Base-by-base conservation (phyloP, 2,113 vertebrate genomes). In the Syngnathus floridae region DNA sequence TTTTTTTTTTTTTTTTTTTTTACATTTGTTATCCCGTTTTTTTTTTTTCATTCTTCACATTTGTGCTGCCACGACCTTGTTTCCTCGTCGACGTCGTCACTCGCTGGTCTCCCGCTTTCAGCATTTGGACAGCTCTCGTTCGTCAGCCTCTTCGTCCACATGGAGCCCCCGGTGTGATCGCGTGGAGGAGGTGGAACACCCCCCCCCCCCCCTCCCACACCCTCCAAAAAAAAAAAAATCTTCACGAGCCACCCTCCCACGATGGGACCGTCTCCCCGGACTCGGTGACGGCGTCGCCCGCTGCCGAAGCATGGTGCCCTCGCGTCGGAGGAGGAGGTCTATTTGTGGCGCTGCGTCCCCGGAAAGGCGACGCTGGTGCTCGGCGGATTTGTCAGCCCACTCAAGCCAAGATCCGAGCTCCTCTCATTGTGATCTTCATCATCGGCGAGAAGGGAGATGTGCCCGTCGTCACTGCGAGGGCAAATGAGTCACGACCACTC, bases 71-170 rank as follows among this genome's bases (percentile, higher is more conserved):
- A 26, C 38, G 40, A 26, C 19, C 40, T 10, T 19, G 17, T 60
- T 21, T 74, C 5, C 26, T 55, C 52, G 12, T 35, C 26, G 61
- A 17, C 72, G 62, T 35, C 59, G 65, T 62, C 35, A 52, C 64
- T 70, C 37, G 58, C 66, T 79, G 74, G 73, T 77, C 74, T 79
- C 67, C 63, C 46, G 10, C 60, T 67, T 88, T 88, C 88, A 89
- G 86, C 82, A 84, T 81, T 84, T 87, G 89, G 85, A 92, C 88
- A 91, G 90, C 84, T 88, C 88, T 82, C 52, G 52, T 37, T 70
- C 55, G 54, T 67, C 67, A 67, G 59, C 74, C 80, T 76, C 69
- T 67, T 71, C 75, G 75, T 78, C 70, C 86, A 84, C 82, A 87
- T 82, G 84, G 89, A 88, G 82, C 87, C 81, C 83, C 78, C 76